These are phyloP conservation scores for Drosophila yooni DNA, from an alignment of 2,888 invertebrate genomes.

Conservation along the genomic window DNA sequence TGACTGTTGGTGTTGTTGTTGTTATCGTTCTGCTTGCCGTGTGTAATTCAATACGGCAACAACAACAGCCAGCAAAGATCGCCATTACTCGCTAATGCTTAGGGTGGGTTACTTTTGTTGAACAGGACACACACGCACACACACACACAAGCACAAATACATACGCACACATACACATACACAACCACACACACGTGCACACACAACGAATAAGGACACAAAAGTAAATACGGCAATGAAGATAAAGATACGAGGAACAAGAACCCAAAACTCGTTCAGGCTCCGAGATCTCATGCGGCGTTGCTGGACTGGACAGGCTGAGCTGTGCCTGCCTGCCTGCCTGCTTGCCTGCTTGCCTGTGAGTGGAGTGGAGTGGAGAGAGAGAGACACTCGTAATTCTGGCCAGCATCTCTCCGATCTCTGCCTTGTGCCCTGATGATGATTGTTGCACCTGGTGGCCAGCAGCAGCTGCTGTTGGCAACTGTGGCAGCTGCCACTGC, in stretches of 20 bases:
- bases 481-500: constrained; percentile 50
- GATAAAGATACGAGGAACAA: constrained; percentile 23
- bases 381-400: constrained; percentile 40
- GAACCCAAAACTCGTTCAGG: constrained; percentile 66
- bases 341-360: constrained; percentile 15
- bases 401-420: constrained; percentile 39
- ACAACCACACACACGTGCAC: neutral
- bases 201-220: constrained; percentile 72
- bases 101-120: constrained; percentile 61
- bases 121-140: constrained; percentile 25
- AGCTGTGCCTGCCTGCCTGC: constrained; percentile 15
- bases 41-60: constrained; percentile 44
- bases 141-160: constrained; percentile 4
- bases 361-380: neutral
- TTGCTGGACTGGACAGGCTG: constrained; percentile 40
- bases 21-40: constrained; percentile 15
- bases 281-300: constrained; percentile 49
- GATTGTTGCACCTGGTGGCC: constrained; percentile 75
- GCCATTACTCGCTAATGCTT: constrained; percentile 36
- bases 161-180: constrained; percentile 6
- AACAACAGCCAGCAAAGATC: constrained; percentile 49
- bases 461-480: constrained; percentile 48
- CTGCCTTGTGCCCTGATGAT: constrained; percentile 36
- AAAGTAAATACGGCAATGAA: constrained; percentile 61
- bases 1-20: constrained; percentile 24